These are phyloP conservation scores for Calameuta idolon DNA, from an alignment of 2,888 invertebrate species.

Conservation along the genomic window DNA sequence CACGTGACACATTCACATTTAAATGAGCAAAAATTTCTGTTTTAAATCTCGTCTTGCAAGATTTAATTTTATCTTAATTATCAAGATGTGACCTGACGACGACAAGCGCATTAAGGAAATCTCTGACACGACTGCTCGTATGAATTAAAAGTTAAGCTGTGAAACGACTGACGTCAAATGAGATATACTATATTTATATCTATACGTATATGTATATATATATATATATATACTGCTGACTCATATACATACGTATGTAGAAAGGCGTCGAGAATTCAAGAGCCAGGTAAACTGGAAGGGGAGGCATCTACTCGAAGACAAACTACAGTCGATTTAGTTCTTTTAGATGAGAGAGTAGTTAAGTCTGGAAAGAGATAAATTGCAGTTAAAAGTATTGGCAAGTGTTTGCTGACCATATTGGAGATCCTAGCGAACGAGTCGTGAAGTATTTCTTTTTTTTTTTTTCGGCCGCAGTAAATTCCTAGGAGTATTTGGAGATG, in stretches of 20 bases:
- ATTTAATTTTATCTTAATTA: constrained; percentile 37
- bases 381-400: neutral
- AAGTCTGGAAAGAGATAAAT: neutral
- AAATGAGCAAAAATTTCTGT: neutral
- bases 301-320: neutral
- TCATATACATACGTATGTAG: neutral
- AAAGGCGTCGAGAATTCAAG: neutral
- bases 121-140: neutral
- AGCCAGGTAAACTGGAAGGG: neutral
- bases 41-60: neutral
- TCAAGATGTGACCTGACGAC: constrained; percentile 14
- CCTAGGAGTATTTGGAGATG: neutral
- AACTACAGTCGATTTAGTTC: neutral
- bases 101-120: neutral
- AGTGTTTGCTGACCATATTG: neutral
- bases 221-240: neutral
- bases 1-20: constrained; percentile 20
- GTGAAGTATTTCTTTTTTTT: neutral
- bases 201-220: neutral
- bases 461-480: neutral
- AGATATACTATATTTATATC: too few species aligned
- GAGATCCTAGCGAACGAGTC: neutral
- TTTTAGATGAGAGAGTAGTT: neutral
- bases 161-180: neutral
- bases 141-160: constrained; percentile 3